Evolutionary conservation across 2,113 vertebrate genomes (phyloP), one percentile per base, ranked within the genome.

Genomic region (Stegastes partitus): DNA sequence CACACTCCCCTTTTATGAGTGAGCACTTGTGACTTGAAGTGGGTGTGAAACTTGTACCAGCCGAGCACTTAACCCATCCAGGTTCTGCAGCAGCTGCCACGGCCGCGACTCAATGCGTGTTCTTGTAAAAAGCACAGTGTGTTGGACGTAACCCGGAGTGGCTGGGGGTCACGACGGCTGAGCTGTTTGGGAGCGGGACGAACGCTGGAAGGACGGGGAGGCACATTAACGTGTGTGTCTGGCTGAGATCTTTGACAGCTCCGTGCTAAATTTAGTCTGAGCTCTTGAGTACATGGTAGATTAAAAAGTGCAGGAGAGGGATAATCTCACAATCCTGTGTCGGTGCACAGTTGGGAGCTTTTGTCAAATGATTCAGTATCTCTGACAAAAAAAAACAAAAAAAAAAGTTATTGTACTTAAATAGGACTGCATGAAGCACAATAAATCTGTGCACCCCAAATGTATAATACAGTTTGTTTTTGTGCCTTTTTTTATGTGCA

Each of bases 301-400:
- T 93, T 92, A 89, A 82, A 84, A 68, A 71, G 58, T 67, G 81
- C 65, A 70, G 63, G 54, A 74, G 64, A 55, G 45, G 63, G 81
- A 87, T 89, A 89, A 92, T 90, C 88, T 86, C 58, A 65, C 73
- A 80, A 81, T 79, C 75, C 78, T 25, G 19, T 31, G 11, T 39
- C 25, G 10, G 51, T 26, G 71, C 72, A 68, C 65, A 45, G 68
- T 54, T 34, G 16, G 53, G 15, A 31, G 67, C 44, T 68, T 82
- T 66, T 78, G 62, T 80, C n/a, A 66, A 63, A 76, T 71, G 4
- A 71, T 69, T 69, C 25, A 55, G 19, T 37, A 23, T 54, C 61
- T 56, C 21, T 3, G 3, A 42, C 14, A 42, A 42, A 42, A 42
- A 15, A 39, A 39, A 39, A 39, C 0, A 42, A 7, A 47, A 23